Base-by-base conservation (phyloP, 2,113 vertebrate genomes). In the Heterotis niloticus region DNA sequence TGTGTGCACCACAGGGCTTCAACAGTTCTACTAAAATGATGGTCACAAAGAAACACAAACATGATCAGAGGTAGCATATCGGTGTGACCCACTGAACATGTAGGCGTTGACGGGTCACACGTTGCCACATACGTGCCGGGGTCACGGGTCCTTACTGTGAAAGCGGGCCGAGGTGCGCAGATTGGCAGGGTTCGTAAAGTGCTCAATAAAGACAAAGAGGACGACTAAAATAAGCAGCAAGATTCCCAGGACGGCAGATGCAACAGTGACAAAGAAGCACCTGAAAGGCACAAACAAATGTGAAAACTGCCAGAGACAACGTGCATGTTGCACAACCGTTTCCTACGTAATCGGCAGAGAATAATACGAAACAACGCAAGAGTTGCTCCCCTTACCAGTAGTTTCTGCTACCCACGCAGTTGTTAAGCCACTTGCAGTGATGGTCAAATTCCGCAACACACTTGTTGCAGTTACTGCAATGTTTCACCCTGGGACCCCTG, bases 401-500 rank as follows among this genome's bases (percentile, higher is more conserved):
- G 85, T 95, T 94, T 74, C 91, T 91, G 12, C 86, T 85, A 9
- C 94, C 92, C n/a, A 94, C 90, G 5, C 94, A 94, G 80, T 89
- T 95, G 87, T 94, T 95, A 62, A 95, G 86, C 93, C 93, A 95
- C 68, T 91, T 92, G 83, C 94, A 95, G 73, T 95, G 94, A 70
- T 94, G 93, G 82, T 95, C 93, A 64, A 95, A 95, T 78, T 91
- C 89, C 0, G 89, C 83, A 34, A 95, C 84, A 70, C 93, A 94
- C 78, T 95, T 95, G 86, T 95, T 95, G 88, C 95, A 95, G 76
- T 85, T 69, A 0, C 89, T 82, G 75, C 94, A 95, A 82, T 96
- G 94, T 83, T 95, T 95, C 4, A 91, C 90, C 86, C 88, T 92
- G 14, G 86, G 76, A 0, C 90, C 92, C 4, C 94, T 95, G 76